Conservation (phyloP, 2,113 vertebrate species). For the Megalops atlanticus region DNA sequence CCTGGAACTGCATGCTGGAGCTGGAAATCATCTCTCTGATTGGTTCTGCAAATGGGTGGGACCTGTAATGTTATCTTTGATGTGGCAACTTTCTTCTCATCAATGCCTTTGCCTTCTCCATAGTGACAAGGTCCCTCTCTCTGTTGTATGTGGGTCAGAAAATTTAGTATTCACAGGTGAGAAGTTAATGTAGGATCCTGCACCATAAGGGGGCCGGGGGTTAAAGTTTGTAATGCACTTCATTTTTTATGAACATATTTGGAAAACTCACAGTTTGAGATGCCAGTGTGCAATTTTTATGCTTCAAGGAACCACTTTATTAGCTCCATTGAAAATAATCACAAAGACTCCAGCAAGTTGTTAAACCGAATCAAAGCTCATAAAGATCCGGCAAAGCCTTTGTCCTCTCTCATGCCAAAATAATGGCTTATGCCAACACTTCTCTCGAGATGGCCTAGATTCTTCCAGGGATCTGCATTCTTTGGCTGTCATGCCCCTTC, state of each 20-base stretch:
- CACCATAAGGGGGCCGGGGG: not conserved
- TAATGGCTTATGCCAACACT: slow-evolving; percentile 2
- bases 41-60: too few relatives aligned
- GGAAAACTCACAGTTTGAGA: not conserved
- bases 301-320: not conserved
- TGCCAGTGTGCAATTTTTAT: slow-evolving; percentile 1
- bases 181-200: not conserved
- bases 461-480: not conserved
- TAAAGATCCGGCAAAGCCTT: not conserved
- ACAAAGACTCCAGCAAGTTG: not conserved
- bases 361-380: not conserved
- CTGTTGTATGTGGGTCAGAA: not conserved
- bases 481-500: not conserved
- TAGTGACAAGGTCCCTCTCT: too few relatives aligned
- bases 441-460: slow-evolving; percentile 1
- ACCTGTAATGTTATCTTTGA: not conserved
- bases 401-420: slow-evolving; percentile 2
- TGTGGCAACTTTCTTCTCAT: not conserved
- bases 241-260: not conserved
- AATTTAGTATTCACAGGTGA: not conserved
- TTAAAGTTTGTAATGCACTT: not conserved
- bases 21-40: not conserved
- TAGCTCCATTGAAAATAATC: not conserved
- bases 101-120: not conserved
- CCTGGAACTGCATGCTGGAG: too few relatives aligned